Conservation (phyloP, 2,888 invertebrate genomes). For the Acanthopleura granulata region DNA sequence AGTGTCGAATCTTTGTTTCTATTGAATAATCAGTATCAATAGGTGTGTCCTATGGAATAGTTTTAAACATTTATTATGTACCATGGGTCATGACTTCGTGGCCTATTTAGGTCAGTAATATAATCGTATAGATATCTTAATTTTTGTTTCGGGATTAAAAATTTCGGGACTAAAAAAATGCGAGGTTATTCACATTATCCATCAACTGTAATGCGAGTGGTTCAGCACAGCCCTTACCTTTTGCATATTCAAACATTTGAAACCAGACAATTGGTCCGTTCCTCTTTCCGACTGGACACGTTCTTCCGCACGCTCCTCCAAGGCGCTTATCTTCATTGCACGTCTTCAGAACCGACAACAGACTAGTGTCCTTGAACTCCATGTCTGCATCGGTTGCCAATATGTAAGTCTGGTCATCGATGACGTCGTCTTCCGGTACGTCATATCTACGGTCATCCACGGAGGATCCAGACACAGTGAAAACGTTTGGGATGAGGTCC, state of each 20-base stretch:
- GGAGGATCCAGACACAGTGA: slow-evolving; percentile 14
- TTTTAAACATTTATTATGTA: too few relatives aligned
- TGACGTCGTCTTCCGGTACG: slow-evolving; percentile 30
- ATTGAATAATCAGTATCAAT: too few relatives aligned
- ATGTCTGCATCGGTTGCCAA: slow-evolving; percentile 51
- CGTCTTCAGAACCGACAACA: slow-evolving; percentile 37
- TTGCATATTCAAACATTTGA: slow-evolving; percentile 52
- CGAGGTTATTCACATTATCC: too few relatives aligned
- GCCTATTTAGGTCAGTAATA: too few relatives aligned
- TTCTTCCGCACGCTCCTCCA: slow-evolving; percentile 47
- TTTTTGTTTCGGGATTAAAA: too few relatives aligned
- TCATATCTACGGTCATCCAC: background rate
- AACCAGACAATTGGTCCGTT: slow-evolving; percentile 47
- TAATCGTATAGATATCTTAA: too few relatives aligned
- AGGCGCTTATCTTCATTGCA: slow-evolving; percentile 37
- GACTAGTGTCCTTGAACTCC: slow-evolving; percentile 42
- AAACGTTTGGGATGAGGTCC: background rate
- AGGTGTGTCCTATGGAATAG: too few relatives aligned
- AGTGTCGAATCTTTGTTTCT: too few relatives aligned
- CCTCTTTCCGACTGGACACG: slow-evolving; percentile 44
- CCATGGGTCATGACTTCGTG: too few relatives aligned
- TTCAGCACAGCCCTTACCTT: slow-evolving; percentile 41
- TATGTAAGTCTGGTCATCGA: slow-evolving; percentile 33
- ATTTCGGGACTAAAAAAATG: too few relatives aligned
- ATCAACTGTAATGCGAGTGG: too few relatives aligned